These are phyloP conservation scores for Paratilapia polleni DNA, from an alignment of 2,113 vertebrate species.

Conservation along the genomic window DNA sequence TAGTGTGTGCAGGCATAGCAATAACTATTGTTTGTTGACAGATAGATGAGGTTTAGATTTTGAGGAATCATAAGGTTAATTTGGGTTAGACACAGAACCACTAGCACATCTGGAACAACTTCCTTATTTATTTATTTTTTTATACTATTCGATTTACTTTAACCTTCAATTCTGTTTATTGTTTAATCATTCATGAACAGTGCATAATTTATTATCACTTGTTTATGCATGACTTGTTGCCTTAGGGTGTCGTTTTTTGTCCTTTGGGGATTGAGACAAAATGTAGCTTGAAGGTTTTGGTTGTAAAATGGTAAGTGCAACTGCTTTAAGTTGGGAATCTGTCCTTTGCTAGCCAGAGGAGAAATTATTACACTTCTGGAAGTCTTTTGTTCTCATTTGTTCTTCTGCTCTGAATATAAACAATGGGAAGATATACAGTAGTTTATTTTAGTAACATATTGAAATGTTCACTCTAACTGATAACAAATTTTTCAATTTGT, in stretches of 20 bases:
- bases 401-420: conserved; percentile 15
- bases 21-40: not conserved
- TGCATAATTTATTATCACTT: conserved; percentile 73
- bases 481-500: not conserved
- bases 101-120: conserved; percentile 10
- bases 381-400: not conserved
- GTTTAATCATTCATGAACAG: conserved; percentile 73
- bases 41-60: not conserved
- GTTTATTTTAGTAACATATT: not conserved
- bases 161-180: conserved; percentile 56
- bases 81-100: not conserved
- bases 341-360: conserved; percentile 15
- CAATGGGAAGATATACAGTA: not conserved
- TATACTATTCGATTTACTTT: conserved; percentile 36
- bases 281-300: conserved; percentile 35
- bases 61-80: not conserved
- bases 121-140: conserved; percentile 55
- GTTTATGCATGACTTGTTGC: conserved; percentile 68
- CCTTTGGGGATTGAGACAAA: conserved; percentile 43
- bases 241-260: conserved; percentile 59
- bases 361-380: not conserved
- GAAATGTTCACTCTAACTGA: conserved; percentile 7
- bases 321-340: conserved; percentile 27
- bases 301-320: conserved; percentile 37
- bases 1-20: not conserved